Base-by-base conservation (phyloP, 2,113 vertebrate genomes). In the Gopherus flavomarginatus region DNA sequence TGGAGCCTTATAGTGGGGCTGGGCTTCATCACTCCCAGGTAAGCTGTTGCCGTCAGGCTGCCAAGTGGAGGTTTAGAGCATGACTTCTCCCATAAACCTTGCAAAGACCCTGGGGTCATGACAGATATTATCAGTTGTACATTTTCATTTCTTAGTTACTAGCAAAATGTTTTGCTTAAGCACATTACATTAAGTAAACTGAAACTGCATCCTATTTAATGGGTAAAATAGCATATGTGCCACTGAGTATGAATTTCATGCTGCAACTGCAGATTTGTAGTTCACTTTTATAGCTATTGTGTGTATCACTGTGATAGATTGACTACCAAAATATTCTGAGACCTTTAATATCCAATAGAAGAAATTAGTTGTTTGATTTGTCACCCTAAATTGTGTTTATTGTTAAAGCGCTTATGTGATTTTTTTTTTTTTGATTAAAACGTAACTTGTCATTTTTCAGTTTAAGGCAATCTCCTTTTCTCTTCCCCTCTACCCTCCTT, bases 401-500 rank as follows among this genome's bases (percentile, higher is more conserved):
- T 44, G 42, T 77, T 44, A 1, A 1, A 86, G 22, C 3, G 7
- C 62, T 90, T 92, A 90, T 52, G 21, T 81, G 21, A 83, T 6
- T 93, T 49, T 65, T 90, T 90, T 90, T 93, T 93, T 89, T 88
- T 81, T 75, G 79, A 92, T 80, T 85, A 44, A 83, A 92, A 93
- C 86, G 4, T 87, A 77, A 75, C 69, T 38, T 35, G 59, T 65
- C 59, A n/a, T 69, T n/a, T 69, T 69, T 69, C 62, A 69, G 14
- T 69, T 69, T n/a, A 44, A 77, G 94, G 38, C 44, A 0, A 44
- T 85, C 27, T 19, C 85, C 7, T 59, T 86, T 97, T 84, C 17
- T 78, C 16, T 79, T 92, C 31, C 69, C 94, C 11, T 42, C 17
- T 24, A 80, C 22, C 62, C 87, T 1, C 9, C 21, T 90, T 88